Evolutionary conservation across 2,888 invertebrate species (phyloP).

Genomic region (Macrophya annulata): DNA sequence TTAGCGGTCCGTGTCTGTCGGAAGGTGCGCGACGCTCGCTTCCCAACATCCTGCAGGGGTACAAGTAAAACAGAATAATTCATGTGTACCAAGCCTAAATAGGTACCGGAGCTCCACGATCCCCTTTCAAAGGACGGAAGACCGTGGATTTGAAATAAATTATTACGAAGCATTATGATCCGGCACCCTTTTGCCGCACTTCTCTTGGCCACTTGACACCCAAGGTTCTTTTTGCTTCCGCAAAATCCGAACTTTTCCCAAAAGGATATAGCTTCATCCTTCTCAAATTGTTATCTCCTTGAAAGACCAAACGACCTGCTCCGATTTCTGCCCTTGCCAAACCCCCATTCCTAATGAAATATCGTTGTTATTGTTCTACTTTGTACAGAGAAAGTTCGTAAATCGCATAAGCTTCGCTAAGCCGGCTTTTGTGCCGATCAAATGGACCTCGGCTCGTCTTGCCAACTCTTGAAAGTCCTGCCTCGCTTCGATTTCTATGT

Average conservation of each 20-base stretch:
- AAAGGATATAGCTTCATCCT: slow-evolving; percentile 11
- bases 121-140: slow-evolving; percentile 47
- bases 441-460: slow-evolving; percentile 22
- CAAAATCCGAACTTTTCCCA: neutral
- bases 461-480: slow-evolving; percentile 29
- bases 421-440: slow-evolving; percentile 43
- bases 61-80: slow-evolving; percentile 52
- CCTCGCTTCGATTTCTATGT: neutral
- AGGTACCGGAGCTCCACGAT: slow-evolving; percentile 33
- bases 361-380: slow-evolving; percentile 47
- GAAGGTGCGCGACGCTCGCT: neutral
- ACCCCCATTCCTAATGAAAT: slow-evolving; percentile 29
- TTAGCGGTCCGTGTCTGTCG: slow-evolving; percentile 43
- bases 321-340: neutral
- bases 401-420: slow-evolving; percentile 42
- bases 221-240: neutral
- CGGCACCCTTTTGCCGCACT: slow-evolving; percentile 39
- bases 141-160: slow-evolving; percentile 46
- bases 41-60: neutral
- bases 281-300: slow-evolving; percentile 33
- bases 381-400: slow-evolving; percentile 30
- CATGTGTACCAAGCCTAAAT: slow-evolving; percentile 44
- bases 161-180: slow-evolving; percentile 52
- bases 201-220: slow-evolving; percentile 38
- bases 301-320: neutral